Base-by-base conservation (phyloP, 2,888 invertebrate species). In the Dermolepida albohirtum region DNA sequence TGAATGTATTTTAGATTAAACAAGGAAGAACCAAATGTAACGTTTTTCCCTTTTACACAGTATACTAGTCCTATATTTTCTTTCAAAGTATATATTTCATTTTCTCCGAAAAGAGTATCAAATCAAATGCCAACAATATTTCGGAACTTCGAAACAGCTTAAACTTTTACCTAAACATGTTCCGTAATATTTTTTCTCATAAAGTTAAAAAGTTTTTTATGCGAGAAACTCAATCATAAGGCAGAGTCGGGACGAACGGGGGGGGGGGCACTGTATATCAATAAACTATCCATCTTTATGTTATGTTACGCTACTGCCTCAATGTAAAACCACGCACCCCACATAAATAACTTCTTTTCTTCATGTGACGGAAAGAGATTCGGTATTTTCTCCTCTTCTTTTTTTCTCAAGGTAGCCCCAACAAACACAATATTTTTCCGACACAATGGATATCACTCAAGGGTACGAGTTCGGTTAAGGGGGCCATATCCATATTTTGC, bases 271-370 rank as follows among this genome's bases (percentile, higher is more conserved):
- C n/a, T 54, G 54, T 54, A 40, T 54, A 54, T 54, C 54, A 54
- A 54, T 54, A 54, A 54, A 54, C 54, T 54, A 54, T 54, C 40
- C 54, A 54, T 54, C 54, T 54, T 54, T 54, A 40, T 14, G 39
- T 39, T 54, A 54, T 43, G 44, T 40, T 57, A 43, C 44, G 43
- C 44, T 43, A 27, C 43, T 22, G 57, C 27, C 44, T 44, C 14
- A 14, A 59, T 44, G 59, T 59, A 44, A 59, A 59, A 44, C 59
- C 47, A 44, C 44, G 44, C 44, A 12, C 44, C 34, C 44, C 11
- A 59, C 59, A 59, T 59, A 59, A 59, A 59, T 59, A 59, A 59
- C 59, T 59, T 44, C 59, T 59, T 44, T 44, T 44, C 59, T 59
- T 34, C 44, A 16, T 44, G 59, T 14, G 44, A 59, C 47, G 57